Conservation (phyloP, 1,140 invertebrate genomes). For the Neuroterus valhalla region DNA sequence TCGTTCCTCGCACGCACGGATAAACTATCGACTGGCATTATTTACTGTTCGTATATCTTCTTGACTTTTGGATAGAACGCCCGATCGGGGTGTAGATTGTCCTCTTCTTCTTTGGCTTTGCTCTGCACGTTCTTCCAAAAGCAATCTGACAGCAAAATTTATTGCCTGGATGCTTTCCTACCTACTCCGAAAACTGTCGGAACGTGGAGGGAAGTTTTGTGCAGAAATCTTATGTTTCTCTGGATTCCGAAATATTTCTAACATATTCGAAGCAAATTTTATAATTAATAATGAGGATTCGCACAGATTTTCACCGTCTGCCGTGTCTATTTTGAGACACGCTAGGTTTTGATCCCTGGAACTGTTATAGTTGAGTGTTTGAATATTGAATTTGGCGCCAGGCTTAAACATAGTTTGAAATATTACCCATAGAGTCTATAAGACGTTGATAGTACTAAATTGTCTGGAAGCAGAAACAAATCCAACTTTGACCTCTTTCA, state of each 20-base stretch:
- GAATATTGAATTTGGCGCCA: too few species aligned
- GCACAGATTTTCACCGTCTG: too few species aligned
- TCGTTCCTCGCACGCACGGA: constrained; percentile 17
- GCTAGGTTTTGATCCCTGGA: too few species aligned
- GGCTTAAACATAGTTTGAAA: too few species aligned
- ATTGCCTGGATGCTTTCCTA: constrained; percentile 2
- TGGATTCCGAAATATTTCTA: background rate
- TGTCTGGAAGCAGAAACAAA: too few species aligned
- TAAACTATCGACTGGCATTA: constrained; percentile 31
- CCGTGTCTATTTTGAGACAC: too few species aligned
- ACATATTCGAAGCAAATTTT: background rate
- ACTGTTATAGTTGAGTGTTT: too few species aligned
- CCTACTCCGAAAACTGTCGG: constrained; percentile 1
- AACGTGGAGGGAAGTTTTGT: constrained; percentile 1
- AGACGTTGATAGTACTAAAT: too few species aligned
- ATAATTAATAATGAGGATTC: background rate
- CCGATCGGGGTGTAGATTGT: constrained; percentile 5
- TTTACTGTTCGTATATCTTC: constrained; percentile 30
- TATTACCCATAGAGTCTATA: too few species aligned
- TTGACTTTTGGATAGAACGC: constrained; percentile 33
- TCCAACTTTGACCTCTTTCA: too few species aligned
- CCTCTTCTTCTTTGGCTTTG: constrained; percentile 27
- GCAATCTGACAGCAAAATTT: constrained; percentile 29
- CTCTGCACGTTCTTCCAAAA: constrained; percentile 28
- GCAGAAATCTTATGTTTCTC: background rate